Evolutionary conservation across 92 coral and sea anemone genomes (phyloP).

Genomic region (Epizoanthus rinbou): DNA sequence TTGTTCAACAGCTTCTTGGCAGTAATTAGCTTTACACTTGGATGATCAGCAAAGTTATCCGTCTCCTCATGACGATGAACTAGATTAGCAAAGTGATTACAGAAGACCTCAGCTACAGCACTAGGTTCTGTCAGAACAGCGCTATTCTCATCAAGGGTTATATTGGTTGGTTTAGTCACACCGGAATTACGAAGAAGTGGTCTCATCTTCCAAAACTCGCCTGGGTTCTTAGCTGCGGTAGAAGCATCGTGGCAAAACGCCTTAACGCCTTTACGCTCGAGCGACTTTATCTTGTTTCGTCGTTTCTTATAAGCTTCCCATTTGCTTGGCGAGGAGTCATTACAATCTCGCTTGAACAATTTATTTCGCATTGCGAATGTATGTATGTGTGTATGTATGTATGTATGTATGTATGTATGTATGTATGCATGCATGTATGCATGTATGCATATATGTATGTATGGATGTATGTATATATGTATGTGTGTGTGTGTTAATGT

Average conservation of each 20-base stretch:
- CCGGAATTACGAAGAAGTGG: constrained; percentile 41
- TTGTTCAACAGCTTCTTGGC: neutral
- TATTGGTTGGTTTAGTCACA: constrained; percentile 5
- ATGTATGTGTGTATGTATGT: neutral
- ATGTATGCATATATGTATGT: too few relatives aligned
- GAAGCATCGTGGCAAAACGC: constrained; percentile 39
- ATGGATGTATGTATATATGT: too few relatives aligned
- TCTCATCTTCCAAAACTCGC: constrained; percentile 54
- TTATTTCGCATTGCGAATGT: constrained; percentile 20
- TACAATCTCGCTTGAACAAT: constrained; percentile 37
- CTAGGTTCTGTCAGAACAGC: constrained; percentile 36
- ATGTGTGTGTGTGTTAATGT: too few relatives aligned
- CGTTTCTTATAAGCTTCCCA: constrained; percentile 37
- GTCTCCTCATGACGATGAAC: neutral
- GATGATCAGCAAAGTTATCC: constrained; percentile 11
- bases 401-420: too few relatives aligned
- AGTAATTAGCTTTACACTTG: neutral
- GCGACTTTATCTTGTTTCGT: constrained; percentile 35
- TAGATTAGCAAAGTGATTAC: constrained; percentile 34
- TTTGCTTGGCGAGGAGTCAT: constrained; percentile 18
- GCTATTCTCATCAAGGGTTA: constrained; percentile 41
- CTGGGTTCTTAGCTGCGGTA: constrained; percentile 33
- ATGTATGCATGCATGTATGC: too few relatives aligned
- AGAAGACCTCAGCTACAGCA: constrained; percentile 48
- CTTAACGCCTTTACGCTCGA: constrained; percentile 44